Conservation (phyloP, 2,113 vertebrate species). For the Lanius ludovicianus region DNA sequence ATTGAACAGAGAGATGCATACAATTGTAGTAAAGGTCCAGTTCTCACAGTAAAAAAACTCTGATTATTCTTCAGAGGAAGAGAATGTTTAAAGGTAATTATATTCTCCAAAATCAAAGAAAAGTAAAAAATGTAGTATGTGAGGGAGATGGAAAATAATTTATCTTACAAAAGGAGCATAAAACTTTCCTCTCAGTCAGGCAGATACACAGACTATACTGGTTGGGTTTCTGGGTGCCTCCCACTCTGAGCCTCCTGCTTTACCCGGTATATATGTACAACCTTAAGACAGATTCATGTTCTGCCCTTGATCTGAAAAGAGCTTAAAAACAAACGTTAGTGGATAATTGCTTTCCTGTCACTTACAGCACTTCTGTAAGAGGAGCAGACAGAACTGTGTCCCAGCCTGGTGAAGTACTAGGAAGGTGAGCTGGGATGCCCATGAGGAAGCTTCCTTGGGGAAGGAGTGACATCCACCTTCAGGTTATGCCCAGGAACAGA, state of each 20-base stretch:
- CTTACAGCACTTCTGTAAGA: not conserved
- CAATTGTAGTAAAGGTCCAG: not conserved
- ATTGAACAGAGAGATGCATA: not conserved
- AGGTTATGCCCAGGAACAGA: not conserved
- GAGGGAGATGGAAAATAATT: not conserved
- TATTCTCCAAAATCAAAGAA: not conserved
- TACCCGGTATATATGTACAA: not conserved
- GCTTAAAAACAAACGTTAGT: not conserved
- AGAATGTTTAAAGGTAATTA: not conserved
- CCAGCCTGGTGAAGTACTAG: not conserved
- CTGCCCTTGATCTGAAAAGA: not conserved
- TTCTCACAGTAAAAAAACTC: not conserved
- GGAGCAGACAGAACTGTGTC: no score
- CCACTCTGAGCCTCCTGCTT: not conserved
- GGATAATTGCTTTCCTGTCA: not conserved
- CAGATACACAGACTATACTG: not conserved
- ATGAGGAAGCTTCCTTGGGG: rapidly evolving
- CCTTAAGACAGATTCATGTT: not conserved
- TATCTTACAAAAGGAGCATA: not conserved
- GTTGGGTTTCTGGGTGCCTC: not conserved
- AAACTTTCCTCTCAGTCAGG: not conserved
- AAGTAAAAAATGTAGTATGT: not conserved
- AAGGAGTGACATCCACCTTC: rapidly evolving
- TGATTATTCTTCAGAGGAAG: not conserved
- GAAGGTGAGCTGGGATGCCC: rapidly evolving